phyloP scores from a whole-genome alignment of 1,140 invertebrate genomes.

The Gryllus bimaculatus region DNA sequence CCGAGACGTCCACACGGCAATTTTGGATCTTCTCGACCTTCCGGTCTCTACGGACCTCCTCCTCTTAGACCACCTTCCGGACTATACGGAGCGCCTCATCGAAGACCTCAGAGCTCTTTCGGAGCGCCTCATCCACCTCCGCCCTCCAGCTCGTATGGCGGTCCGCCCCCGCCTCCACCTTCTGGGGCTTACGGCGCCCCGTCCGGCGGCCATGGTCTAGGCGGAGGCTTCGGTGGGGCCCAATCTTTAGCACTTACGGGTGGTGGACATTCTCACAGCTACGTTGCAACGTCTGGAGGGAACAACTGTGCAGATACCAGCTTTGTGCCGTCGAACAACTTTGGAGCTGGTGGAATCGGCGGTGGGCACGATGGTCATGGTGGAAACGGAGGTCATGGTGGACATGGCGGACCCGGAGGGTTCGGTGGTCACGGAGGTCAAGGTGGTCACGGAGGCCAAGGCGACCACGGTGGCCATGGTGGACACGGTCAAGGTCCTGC shows the following conservation, averaged over 20 bases:
- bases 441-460: not conserved
- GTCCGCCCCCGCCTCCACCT: not conserved
- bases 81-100: not conserved
- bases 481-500: not conserved
- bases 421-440: no score
- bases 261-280: not conserved
- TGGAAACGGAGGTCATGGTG: not conserved
- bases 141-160: not conserved
- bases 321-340: conserved; percentile 17
- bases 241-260: conserved; percentile 10
- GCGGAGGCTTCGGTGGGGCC: not conserved
- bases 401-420: no score
- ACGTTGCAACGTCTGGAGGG: conserved; percentile 1
- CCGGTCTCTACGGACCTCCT: not conserved
- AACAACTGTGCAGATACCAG: conserved; percentile 18
- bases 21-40: not conserved
- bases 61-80: not conserved
- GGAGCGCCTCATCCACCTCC: no score
- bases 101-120: not conserved
- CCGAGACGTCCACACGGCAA: not conserved
- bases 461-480: not conserved
- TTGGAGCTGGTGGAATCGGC: not conserved
- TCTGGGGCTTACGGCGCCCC: not conserved
- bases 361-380: not conserved
- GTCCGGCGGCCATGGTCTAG: not conserved